These are phyloP conservation scores for Medauroidea extradentata DNA, from an alignment of 1,140 invertebrate species.

Conservation along the genomic window DNA sequence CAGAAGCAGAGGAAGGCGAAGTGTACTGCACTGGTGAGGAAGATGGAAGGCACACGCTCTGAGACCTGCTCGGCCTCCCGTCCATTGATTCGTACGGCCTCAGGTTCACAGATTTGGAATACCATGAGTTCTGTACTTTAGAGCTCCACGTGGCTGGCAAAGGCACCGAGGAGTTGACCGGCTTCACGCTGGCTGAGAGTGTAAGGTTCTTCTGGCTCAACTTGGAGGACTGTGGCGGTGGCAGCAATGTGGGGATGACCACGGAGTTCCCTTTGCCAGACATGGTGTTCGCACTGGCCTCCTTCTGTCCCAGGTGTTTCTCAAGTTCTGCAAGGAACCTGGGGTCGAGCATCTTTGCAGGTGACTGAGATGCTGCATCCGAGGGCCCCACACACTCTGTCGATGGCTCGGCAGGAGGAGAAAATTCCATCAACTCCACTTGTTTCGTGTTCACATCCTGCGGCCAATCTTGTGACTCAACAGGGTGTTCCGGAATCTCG, in stretches of 20 bases:
- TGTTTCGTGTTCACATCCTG: conserved; percentile 27
- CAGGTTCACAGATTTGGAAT: conserved; percentile 6
- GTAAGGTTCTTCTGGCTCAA: conserved; percentile 20
- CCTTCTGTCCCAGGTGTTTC: conserved; percentile 53
- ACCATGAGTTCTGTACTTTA: conserved; percentile 4
- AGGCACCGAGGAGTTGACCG: conserved; percentile 19
- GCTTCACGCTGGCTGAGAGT: neutral
- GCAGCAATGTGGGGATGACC: conserved; percentile 42
- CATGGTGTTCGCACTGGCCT: conserved; percentile 46
- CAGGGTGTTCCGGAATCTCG: neutral
- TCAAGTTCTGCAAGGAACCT: conserved; percentile 57
- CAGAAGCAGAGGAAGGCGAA: too few relatives aligned
- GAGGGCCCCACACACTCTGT: neutral
- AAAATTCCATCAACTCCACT: neutral
- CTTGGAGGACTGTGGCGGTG: conserved; percentile 37
- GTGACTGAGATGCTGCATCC: neutral
- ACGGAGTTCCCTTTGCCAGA: neutral
- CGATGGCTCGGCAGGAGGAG: neutral
- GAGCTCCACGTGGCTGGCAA: neutral
- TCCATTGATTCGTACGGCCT: neutral
- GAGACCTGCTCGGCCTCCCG: neutral
- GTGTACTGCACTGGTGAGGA: neutral
- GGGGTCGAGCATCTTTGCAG: conserved; percentile 47
- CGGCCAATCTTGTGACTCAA: neutral
- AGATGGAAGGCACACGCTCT: conserved; percentile 1